Evolutionary conservation across 2,113 vertebrate genomes (phyloP), one percentile per base, ranked within the genome.

Genomic region (Hemiprocne comata): DNA sequence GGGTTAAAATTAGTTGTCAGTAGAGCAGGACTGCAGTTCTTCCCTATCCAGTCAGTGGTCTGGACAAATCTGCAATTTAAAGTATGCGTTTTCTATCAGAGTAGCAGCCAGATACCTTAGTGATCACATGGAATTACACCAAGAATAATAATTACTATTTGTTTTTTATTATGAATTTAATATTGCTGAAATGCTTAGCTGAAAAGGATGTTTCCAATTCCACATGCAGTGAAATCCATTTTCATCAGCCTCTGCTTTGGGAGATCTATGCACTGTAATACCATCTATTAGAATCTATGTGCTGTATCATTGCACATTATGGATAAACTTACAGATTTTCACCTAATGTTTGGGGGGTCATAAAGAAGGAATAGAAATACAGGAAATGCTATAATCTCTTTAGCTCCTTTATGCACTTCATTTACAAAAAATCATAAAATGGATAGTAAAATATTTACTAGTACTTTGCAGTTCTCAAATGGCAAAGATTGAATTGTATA

Each of bases 401-500:
- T 95, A 95, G 92, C 14, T 97, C 60, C 89, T 97, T 98, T 97
- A 97, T 96, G 86, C 42, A 94, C 70, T 97, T 98, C 96, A 96
- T 97, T 98, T 98, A 94, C 73, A 89, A 97, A 97, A 97, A 95
- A 79, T 34, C 93, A 94, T 97, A 97, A 98, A 98, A 97, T 87
- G 83, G 87, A 80, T 95, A 97, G 93, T 97, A 97, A 97, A 98
- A 98, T 98, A 97, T 98, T 98, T 98, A 97, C 90, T 96, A 92
- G 85, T 73, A 94, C 77, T 96, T 97, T 94, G 92, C 90, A 92
- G 96, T 57, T 95, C 81, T 97, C 94, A 93, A 93, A 96, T 73
- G 86, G 77, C 90, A 97, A 91, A 97, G 97, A 96, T 82, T 93
- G 90, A 96, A 92, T 91, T 95, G 79, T 83, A 28, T 38, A 83